A percentile compares a stretch with the other conserved stretches of the same genome.
Conservation (phyloP, 2,888 invertebrate genomes). For the Tetrapedia diversipes region DNA sequence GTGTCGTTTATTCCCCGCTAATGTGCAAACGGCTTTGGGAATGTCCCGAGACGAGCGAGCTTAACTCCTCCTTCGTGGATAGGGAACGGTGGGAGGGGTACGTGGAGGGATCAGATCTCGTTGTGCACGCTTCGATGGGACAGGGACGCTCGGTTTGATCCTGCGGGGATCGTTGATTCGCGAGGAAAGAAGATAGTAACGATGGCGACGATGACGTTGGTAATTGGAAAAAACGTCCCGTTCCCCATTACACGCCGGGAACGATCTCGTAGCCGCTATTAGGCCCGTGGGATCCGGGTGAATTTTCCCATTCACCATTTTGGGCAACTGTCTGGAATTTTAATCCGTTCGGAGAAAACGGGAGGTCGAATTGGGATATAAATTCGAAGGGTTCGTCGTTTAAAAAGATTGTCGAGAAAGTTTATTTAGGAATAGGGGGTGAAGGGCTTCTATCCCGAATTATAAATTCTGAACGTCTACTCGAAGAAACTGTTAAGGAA, state of each 20-base stretch:
- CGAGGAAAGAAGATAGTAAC: background rate
- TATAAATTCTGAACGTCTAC: background rate
- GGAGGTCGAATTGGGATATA: no score
- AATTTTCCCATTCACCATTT: conserved; percentile 10
- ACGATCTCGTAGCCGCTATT: background rate
- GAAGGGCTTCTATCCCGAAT: background rate
- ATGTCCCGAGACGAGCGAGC: conserved; percentile 31
- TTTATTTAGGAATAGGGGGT: no score
- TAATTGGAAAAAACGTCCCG: conserved; percentile 20
- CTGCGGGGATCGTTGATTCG: background rate
- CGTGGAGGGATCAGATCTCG: background rate
- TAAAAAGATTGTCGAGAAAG: no score
- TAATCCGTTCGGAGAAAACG: background rate
- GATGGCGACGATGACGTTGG: background rate
- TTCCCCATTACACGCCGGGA: background rate
- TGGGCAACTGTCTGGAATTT: background rate
- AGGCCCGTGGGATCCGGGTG: background rate
- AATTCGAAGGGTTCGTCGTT: no score
- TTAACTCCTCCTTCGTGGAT: conserved; percentile 42
- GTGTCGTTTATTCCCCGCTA: conserved; percentile 76
- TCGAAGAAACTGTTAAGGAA: background rate
- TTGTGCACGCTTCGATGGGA: conserved; percentile 6
- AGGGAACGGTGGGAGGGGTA: background rate
- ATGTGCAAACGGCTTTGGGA: conserved; percentile 64
- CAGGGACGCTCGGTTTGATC: conserved; percentile 3